These are phyloP conservation scores for Recurvirostra avosetta DNA, from an alignment of 2,113 vertebrate genomes.

Conservation along the genomic window DNA sequence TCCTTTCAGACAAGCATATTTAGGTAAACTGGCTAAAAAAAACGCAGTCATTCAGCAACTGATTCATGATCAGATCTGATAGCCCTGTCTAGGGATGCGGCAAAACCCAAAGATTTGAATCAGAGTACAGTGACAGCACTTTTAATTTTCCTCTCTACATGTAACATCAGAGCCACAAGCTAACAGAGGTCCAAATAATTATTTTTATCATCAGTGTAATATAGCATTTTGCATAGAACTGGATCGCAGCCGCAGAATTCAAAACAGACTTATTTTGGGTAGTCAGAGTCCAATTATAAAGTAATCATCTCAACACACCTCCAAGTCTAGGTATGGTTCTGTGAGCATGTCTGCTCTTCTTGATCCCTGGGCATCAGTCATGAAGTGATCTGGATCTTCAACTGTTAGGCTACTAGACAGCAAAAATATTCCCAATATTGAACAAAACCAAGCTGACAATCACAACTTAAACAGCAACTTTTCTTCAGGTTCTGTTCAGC, in stretches of 20 bases:
- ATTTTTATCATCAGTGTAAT: neutral
- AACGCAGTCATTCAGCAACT: neutral
- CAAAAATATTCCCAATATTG: neutral
- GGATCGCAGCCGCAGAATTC: neutral
- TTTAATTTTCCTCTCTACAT: neutral
- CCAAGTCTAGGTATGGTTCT: accelerated
- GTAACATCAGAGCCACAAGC: neutral
- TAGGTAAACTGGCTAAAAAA: neutral
- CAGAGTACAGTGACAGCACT: neutral
- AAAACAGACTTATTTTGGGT: neutral
- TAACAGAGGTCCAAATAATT: neutral
- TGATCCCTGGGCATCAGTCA: neutral
- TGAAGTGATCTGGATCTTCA: neutral
- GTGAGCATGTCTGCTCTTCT: neutral
- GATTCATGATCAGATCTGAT: neutral
- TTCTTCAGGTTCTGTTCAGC: neutral
- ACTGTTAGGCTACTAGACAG: accelerated
- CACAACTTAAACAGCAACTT: neutral
- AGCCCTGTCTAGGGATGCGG: neutral
- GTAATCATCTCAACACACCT: neutral
- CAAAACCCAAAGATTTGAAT: neutral
- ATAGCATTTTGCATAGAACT: neutral
- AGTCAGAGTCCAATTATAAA: neutral
- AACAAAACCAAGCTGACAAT: neutral
- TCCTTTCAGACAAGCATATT: neutral